phyloP scores from a whole-genome alignment of 2,797 vertebrate species.

The Cynopterus sphinx region DNA sequence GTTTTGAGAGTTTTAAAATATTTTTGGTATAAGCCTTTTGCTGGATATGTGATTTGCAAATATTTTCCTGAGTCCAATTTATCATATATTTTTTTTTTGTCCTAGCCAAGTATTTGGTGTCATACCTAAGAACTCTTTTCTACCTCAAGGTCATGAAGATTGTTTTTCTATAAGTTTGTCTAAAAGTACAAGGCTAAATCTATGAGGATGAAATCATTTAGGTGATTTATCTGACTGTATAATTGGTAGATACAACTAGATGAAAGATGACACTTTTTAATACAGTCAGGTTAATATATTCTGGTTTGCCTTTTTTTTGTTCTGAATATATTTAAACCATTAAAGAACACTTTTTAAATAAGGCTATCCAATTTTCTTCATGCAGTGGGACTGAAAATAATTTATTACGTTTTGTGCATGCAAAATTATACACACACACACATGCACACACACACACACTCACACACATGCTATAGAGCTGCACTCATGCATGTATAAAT shows the following conservation, averaged over 20 bases:
- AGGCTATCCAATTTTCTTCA: not conserved
- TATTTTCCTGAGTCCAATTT: not conserved
- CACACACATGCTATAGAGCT: not conserved
- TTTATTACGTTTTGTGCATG: not conserved
- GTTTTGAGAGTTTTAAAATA: not conserved
- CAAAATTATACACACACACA: not conserved
- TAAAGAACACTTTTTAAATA: constrained; percentile 36
- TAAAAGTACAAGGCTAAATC: not conserved
- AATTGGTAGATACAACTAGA: not conserved
- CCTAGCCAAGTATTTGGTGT: not conserved
- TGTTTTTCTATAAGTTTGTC: not conserved
- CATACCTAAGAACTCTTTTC: not conserved
- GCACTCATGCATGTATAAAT: constrained; percentile 24
- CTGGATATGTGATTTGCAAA: not conserved
- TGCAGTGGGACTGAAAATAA: not conserved
- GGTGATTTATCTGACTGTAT: not conserved
- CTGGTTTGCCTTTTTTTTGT: constrained; percentile 14
- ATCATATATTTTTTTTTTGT: not conserved
- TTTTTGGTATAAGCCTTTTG: not conserved
- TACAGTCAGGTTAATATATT: constrained; percentile 35
- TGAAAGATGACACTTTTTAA: constrained; percentile 9
- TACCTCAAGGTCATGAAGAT: not conserved
- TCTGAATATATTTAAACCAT: constrained; percentile 45
- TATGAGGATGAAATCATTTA: not conserved
- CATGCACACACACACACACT: no score